A percentile compares a stretch with the other conserved stretches of the same genome.
Conservation (phyloP, 2,113 vertebrate genomes). For the Burhinus oedicnemus region DNA sequence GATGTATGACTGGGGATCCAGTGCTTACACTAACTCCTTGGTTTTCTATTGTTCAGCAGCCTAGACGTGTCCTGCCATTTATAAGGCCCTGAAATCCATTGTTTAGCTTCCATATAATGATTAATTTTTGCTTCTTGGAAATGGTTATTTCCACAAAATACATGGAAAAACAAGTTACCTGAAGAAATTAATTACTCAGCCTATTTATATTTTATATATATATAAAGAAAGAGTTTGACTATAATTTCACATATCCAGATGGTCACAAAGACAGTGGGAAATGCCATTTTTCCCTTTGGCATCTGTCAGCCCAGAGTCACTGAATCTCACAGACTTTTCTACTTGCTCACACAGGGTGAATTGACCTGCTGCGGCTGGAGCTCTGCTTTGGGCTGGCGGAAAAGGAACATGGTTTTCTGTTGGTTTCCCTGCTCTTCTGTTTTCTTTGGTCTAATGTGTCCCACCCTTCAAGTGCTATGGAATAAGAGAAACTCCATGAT, state of each 20-base stretch:
- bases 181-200: not conserved
- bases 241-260: not conserved
- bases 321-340: not conserved
- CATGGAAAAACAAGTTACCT: not conserved
- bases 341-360: not conserved
- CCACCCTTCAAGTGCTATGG: not conserved
- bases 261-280: not conserved
- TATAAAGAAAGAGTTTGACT: not conserved
- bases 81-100: not conserved
- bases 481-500: not conserved
- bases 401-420: not conserved
- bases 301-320: not conserved
- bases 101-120: not conserved
- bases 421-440: not conserved
- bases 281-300: not conserved
- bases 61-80: not conserved
- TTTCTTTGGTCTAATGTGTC: not conserved
- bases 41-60: not conserved
- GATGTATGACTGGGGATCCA: not conserved
- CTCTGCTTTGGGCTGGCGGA: not conserved
- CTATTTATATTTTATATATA: not conserved
- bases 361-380: not conserved
- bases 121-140: not conserved
- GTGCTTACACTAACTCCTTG: not conserved
- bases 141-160: not conserved